Percentiles rank a stretch among this genome's conserved stretches.
Conservation (phyloP, 2,888 invertebrate genomes). For the Sarcophaga rosellei region DNA sequence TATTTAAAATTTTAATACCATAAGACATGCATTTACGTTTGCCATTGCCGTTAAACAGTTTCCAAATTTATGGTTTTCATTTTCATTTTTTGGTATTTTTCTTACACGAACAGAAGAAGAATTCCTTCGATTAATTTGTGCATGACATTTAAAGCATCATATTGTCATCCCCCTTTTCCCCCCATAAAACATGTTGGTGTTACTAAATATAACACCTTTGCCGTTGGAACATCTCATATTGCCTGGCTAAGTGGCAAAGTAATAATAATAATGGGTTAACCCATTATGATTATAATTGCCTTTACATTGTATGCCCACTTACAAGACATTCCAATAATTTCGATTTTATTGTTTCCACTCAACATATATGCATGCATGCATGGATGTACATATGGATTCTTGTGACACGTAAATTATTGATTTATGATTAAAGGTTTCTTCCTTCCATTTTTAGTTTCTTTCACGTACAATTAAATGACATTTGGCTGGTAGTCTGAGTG, state of each 20-base stretch:
- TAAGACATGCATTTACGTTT: slow-evolving; percentile 23
- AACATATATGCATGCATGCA: background rate
- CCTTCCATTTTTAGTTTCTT: background rate
- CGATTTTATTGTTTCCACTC: slow-evolving; percentile 45
- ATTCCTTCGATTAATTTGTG: slow-evolving; percentile 47
- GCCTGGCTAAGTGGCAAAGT: slow-evolving; percentile 41
- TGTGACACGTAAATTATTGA: slow-evolving; percentile 56
- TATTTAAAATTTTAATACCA: slow-evolving; percentile 13
- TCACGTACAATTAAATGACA: background rate
- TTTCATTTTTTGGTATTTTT: slow-evolving; percentile 43
- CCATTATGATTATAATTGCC: slow-evolving; percentile 48
- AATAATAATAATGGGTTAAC: slow-evolving; percentile 66
- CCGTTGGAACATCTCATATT: background rate
- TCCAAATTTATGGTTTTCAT: slow-evolving; percentile 50
- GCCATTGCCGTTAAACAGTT: slow-evolving; percentile 32
- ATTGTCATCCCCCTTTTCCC: slow-evolving; percentile 11
- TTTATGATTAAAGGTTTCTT: slow-evolving; percentile 47
- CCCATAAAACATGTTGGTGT: background rate
- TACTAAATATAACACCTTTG: slow-evolving; percentile 55
- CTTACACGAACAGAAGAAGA: slow-evolving; percentile 2
- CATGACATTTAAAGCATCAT: slow-evolving; percentile 61
- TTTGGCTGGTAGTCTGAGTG: background rate
- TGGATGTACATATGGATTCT: background rate
- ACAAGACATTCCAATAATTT: slow-evolving; percentile 5
- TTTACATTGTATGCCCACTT: background rate